Base-by-base conservation (phyloP, 1,140 invertebrate species). In the Drosophila pallidifrons region DNA sequence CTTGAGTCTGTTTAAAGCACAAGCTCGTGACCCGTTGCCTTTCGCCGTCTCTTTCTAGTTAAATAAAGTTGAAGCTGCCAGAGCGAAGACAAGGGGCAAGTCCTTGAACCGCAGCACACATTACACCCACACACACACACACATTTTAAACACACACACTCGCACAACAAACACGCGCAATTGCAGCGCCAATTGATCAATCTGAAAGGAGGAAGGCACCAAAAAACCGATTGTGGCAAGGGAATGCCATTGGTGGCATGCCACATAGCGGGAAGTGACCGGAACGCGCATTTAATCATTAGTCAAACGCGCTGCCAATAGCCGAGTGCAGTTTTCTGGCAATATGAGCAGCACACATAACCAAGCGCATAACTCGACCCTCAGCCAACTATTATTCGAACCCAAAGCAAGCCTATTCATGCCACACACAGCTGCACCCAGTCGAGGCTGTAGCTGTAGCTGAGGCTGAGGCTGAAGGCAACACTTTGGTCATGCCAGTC, bases 401-500 rank as follows among this genome's bases (percentile, higher is more conserved):
- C 46, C 10, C 15, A 54, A 8, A 32, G 30, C 30, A 32, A 10
- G 35, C 35, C 20, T 25, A 25, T 25, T 25, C 20, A 10, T 38
- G 35, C 35, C 35, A 38, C 35, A 38, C 35, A 7, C 49, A 38
- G 16, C 13, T 30, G 4, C 15, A 30, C 35, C 63, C 46, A 13
- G 35, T 10, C 7, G 35, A 38, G 2, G 35, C 54, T 20, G 16
- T 20, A 20, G 20, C 20, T 20, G 20, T 3, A 20, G 20, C 20
- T 20, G 20, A 20, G 16, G 16, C 16, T 16, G 32, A 35, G 0
- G 35, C 54, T 25, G 47, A 7, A n/a, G 11, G 15, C 10, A 67
- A 43, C 46, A n/a, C 20, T 51, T 79, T 68, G 59, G 41, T 57
- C 75, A 86, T 86, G 82, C 82, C 61, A 75, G 82, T 86, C 82